Conservation (phyloP, 2,888 invertebrate genomes). For the Parnassius smintheus region DNA sequence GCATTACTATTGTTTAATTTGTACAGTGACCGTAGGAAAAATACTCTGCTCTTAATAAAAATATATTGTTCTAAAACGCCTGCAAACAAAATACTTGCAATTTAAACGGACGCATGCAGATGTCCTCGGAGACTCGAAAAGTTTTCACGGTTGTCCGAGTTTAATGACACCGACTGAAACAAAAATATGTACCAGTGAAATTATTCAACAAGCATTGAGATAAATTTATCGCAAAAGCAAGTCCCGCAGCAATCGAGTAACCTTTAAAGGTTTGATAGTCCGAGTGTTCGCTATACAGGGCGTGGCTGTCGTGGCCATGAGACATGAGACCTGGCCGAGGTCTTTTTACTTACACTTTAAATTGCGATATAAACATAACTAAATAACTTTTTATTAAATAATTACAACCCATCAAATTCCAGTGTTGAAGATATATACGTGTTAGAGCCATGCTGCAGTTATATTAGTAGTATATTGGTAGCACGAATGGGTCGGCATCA, state of each 20-base stretch:
- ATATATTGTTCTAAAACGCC: too few species aligned
- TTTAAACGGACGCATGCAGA: conserved; percentile 2
- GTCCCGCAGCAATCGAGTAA: conserved; percentile 55
- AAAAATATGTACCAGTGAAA: conserved; percentile 16
- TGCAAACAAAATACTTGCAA: too few species aligned
- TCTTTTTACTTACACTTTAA: conserved; percentile 47
- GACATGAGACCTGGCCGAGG: conserved; percentile 61
- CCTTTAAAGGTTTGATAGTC: conserved; percentile 54
- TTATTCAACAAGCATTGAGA: conserved; percentile 27
- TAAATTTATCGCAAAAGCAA: conserved; percentile 42
- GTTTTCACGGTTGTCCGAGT: conserved; percentile 23
- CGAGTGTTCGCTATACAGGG: conserved; percentile 42
- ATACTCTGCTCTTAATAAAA: too few species aligned
- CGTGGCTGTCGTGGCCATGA: conserved; percentile 54
- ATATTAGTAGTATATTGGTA: too few species aligned
- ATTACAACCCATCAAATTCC: too few species aligned
- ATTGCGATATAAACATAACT: background rate
- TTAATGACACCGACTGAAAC: conserved; percentile 16
- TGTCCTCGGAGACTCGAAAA: conserved; percentile 18
- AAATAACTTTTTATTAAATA: too few species aligned
- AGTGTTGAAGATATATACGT: too few species aligned
- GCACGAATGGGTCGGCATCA: too few species aligned
- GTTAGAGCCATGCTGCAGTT: too few species aligned
- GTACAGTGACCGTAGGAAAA: too few species aligned
- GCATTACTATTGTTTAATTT: too few species aligned